phyloP scores from a whole-genome alignment of 2,888 invertebrate species.

The Metalampra italica region DNA sequence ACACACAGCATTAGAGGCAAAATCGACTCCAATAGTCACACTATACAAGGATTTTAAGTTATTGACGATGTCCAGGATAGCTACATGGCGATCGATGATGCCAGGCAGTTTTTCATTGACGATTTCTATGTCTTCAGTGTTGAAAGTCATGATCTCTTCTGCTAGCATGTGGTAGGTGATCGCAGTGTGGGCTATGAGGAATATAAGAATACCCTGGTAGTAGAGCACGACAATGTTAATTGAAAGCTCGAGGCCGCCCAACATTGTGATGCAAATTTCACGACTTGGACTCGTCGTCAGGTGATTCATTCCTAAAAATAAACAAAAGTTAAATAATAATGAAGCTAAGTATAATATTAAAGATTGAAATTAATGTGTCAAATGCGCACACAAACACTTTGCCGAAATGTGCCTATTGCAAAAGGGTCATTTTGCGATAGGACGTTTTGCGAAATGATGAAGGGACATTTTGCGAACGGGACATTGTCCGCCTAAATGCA shows the following conservation, averaged over 20 bases:
- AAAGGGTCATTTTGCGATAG: too few species aligned
- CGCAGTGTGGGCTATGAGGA: constrained; percentile 55
- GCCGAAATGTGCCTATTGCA: too few species aligned
- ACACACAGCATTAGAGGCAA: constrained; percentile 51
- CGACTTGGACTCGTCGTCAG: constrained; percentile 40
- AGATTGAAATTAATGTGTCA: too few species aligned
- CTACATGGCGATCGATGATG: constrained; percentile 40
- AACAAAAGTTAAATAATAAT: background rate
- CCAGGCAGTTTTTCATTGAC: constrained; percentile 33
- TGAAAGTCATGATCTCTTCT: constrained; percentile 41
- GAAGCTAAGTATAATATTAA: too few species aligned
- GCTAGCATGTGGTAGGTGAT: constrained; percentile 50
- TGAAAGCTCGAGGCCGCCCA: constrained; percentile 36
- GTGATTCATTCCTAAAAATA: constrained; percentile 45
- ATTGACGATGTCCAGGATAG: constrained; percentile 35
- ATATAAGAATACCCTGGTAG: constrained; percentile 50
- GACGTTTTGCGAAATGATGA: too few species aligned
- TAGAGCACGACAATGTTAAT: constrained; percentile 42
- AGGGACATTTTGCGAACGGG: too few species aligned
- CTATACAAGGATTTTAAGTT: constrained; percentile 50
- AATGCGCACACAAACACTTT: too few species aligned
- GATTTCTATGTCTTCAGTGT: constrained; percentile 18
- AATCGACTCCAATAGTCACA: constrained; percentile 55
- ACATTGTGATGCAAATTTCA: constrained; percentile 42
- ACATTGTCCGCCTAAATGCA: too few species aligned